Conservation (phyloP, 2,888 invertebrate species). For the Nomada ferruginata region DNA sequence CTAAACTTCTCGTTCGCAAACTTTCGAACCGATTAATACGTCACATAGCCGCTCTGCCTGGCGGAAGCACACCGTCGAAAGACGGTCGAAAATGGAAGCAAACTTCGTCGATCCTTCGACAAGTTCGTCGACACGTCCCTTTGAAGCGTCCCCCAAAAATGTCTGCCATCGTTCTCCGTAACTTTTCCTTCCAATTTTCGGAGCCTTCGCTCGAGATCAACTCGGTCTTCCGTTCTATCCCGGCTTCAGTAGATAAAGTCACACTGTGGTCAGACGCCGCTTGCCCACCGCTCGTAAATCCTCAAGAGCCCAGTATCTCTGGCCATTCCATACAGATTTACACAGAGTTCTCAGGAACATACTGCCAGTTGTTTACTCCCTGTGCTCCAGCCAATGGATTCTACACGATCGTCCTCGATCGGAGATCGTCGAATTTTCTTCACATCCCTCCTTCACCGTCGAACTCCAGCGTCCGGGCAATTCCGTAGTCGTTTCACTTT, state of each 20-base stretch:
- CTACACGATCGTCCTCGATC: neutral
- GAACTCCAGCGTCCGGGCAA: neutral
- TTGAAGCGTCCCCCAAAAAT: conserved; percentile 5
- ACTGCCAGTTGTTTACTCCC: neutral
- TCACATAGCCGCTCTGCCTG: conserved; percentile 19
- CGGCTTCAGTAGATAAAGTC: conserved; percentile 43
- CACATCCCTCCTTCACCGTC: neutral
- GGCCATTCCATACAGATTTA: neutral
- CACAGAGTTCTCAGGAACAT: neutral
- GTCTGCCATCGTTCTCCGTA: neutral
- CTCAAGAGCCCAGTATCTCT: neutral
- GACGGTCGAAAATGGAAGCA: neutral
- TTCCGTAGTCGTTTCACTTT: conserved; percentile 7
- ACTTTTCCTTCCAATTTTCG: conserved; percentile 2
- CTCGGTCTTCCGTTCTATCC: neutral
- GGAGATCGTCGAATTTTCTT: neutral
- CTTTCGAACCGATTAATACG: conserved; percentile 28
- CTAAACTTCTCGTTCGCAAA: neutral
- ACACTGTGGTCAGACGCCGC: conserved; percentile 35
- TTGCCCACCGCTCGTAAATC: conserved; percentile 13
- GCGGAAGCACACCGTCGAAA: neutral
- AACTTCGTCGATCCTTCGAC: conserved; percentile 1
- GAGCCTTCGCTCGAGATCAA: neutral
- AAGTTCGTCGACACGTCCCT: conserved; percentile 17
- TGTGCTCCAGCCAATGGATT: too few relatives aligned